Conservation (phyloP, 2,113 vertebrate species). For the Hemichromis elongatus region DNA sequence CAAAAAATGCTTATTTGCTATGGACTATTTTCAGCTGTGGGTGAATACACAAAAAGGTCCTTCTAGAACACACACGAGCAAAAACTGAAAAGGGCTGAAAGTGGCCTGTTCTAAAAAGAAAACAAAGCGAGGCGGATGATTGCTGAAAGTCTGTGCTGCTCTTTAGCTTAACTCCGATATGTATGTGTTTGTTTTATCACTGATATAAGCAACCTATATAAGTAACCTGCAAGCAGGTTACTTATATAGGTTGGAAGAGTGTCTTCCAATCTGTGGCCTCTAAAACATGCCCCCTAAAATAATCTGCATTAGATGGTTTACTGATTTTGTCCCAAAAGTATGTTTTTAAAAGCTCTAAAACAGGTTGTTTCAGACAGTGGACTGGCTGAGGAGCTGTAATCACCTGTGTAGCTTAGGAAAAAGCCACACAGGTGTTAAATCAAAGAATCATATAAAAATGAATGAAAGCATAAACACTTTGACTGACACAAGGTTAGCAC, state of each 20-base stretch:
- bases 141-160: neutral
- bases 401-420: neutral
- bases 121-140: neutral
- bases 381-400: neutral
- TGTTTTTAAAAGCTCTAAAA: neutral
- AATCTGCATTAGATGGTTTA: neutral
- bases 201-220: neutral
- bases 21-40: neutral
- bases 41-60: neutral
- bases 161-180: neutral
- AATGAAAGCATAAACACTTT: neutral
- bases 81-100: neutral
- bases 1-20: neutral
- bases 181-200: neutral
- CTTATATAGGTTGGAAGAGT: too few relatives aligned
- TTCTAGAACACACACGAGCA: neutral
- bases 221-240: neutral
- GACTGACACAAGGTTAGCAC: constrained; percentile 3
- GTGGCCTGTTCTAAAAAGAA: neutral
- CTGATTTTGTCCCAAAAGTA: neutral
- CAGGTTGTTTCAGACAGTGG: neutral
- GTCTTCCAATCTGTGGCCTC: too few relatives aligned
- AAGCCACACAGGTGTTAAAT: too few relatives aligned
- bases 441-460: neutral
- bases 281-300: neutral